These are phyloP conservation scores for Elaeidobius kamerunicus DNA, from an alignment of 2,888 invertebrate genomes.

Conservation along the genomic window DNA sequence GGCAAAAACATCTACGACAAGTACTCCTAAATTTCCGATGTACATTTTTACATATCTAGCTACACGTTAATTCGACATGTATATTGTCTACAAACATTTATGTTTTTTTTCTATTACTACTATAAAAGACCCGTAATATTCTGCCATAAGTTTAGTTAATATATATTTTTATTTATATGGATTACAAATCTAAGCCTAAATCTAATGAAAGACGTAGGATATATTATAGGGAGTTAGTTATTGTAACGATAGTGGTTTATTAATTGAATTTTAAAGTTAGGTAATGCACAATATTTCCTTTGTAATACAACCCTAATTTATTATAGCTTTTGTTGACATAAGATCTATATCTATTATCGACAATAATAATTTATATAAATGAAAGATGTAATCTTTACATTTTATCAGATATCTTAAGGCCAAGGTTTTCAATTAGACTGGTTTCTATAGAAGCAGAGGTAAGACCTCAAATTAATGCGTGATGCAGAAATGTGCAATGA, in stretches of 20 bases:
- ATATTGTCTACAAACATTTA: slow-evolving; percentile 37
- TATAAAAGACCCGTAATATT: slow-evolving; percentile 43
- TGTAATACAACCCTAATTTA: slow-evolving; percentile 21
- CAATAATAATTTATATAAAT: slow-evolving; percentile 24
- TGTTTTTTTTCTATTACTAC: slow-evolving; percentile 26
- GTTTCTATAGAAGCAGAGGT: slow-evolving; percentile 2
- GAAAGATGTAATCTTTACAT: slow-evolving; percentile 13
- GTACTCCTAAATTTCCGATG: slow-evolving; percentile 11
- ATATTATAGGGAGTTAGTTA: slow-evolving; percentile 14
- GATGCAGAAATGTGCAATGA: no score
- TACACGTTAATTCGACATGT: slow-evolving; percentile 25
- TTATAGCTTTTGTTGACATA: slow-evolving; percentile 21
- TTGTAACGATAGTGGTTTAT: not conserved
- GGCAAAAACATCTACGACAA: slow-evolving; percentile 23
- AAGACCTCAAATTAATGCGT: not conserved
- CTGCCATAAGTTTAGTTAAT: slow-evolving; percentile 38
- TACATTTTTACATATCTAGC: slow-evolving; percentile 21
- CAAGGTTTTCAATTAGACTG: slow-evolving; percentile 15
- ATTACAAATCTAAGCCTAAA: slow-evolving; percentile 34
- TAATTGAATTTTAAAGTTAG: not conserved
- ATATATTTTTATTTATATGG: slow-evolving; percentile 26
- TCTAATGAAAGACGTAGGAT: slow-evolving; percentile 47
- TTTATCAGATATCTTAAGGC: slow-evolving; percentile 22
- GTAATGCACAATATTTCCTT: not conserved
- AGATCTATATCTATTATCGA: slow-evolving; percentile 28